Evolutionary conservation across 2,888 invertebrate genomes (phyloP).

Genomic region (Tetragnatha montana): DNA sequence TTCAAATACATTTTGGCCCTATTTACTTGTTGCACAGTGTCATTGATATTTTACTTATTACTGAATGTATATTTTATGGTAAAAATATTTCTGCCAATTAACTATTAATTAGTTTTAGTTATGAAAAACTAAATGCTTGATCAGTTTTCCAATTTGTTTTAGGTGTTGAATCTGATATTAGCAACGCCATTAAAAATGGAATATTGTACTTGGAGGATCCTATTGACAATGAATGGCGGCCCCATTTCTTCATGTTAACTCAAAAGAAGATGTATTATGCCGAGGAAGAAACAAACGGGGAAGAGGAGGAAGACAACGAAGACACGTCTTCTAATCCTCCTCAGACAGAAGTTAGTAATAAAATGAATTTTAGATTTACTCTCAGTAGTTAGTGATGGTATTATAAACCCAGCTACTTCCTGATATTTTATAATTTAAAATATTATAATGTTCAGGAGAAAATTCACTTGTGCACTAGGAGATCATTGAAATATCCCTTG

Average conservation of each 20-base stretch:
- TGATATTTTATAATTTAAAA: not conserved
- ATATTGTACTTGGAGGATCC: conserved; percentile 92
- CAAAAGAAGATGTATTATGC: conserved; percentile 92
- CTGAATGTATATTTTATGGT: no score
- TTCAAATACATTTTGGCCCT: no score
- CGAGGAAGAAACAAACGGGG: conserved; percentile 79
- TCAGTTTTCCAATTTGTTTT: no score
- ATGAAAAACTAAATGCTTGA: no score
- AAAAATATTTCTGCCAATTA: no score
- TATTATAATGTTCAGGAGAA: no score
- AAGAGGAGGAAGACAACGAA: conserved; percentile 78
- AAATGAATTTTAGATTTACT: not conserved
- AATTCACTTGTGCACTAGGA: no score
- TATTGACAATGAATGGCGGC: conserved; percentile 87
- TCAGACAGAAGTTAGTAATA: conserved; percentile 48
- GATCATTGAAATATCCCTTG: no score
- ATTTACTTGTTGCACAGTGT: no score
- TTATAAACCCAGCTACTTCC: not conserved
- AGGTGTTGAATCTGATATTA: conserved; percentile 74
- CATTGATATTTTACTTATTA: no score
- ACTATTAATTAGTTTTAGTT: no score
- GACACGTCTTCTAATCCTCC: conserved; percentile 78
- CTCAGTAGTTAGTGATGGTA: not conserved
- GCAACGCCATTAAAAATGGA: conserved; percentile 86
- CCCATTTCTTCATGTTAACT: conserved; percentile 94